A percentile compares a stretch with the other conserved stretches of the same genome.
Conservation (phyloP, 2,888 invertebrate genomes). For the Drosophila melanosoma region DNA sequence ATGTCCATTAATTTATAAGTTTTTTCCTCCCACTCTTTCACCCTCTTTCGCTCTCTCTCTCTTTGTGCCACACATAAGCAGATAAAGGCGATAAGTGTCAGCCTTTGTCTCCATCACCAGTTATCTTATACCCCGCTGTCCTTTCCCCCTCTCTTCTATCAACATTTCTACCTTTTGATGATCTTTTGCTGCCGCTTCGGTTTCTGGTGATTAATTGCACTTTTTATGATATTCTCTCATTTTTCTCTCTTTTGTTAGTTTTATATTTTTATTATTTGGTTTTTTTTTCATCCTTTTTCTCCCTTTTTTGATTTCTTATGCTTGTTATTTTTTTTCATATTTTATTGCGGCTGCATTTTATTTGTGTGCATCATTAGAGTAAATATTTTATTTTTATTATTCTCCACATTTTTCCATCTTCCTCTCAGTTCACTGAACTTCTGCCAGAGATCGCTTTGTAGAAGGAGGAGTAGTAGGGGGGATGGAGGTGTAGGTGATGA, state of each 20-base stretch:
- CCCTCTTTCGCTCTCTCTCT: neutral
- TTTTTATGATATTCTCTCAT: slow-evolving; percentile 61
- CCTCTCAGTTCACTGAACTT: slow-evolving; percentile 65
- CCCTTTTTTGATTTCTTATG: neutral
- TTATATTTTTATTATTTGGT: neutral
- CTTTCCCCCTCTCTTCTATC: neutral
- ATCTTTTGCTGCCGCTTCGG: slow-evolving; percentile 35
- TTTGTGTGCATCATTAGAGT: slow-evolving; percentile 56
- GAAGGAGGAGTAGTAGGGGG: neutral
- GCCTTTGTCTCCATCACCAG: slow-evolving; percentile 53
- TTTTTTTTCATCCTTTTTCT: neutral
- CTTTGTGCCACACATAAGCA: slow-evolving; percentile 47
- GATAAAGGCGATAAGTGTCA: slow-evolving; percentile 80
- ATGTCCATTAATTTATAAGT: slow-evolving; percentile 61
- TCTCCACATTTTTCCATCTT: slow-evolving; percentile 4
- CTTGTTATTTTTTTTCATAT: slow-evolving; percentile 32
- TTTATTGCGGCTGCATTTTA: slow-evolving; percentile 54
- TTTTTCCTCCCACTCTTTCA: slow-evolving; percentile 1
- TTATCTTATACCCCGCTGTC: neutral
- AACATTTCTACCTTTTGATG: slow-evolving; percentile 3
- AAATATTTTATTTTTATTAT: slow-evolving; percentile 46
- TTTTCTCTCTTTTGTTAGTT: slow-evolving; percentile 15
- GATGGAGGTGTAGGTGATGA: slow-evolving; percentile 25
- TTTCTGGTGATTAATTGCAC: slow-evolving; percentile 65
- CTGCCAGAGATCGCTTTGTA: slow-evolving; percentile 27